Base-by-base conservation (phyloP, 2,797 vertebrate species). In the Coluber constrictor region DNA sequence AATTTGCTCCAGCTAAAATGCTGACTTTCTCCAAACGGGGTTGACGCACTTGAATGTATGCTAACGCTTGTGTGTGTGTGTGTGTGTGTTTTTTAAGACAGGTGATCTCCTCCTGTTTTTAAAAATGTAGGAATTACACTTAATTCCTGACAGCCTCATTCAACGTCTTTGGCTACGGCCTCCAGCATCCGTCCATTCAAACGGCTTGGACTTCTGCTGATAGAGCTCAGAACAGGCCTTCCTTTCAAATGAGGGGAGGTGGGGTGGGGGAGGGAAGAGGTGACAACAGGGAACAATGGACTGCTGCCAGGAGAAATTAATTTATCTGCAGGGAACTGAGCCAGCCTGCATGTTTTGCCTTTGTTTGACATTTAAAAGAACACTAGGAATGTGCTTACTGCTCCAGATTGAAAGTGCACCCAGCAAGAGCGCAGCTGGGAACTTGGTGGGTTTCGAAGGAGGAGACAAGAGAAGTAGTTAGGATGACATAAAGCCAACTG, bases 291-390 rank as follows among this genome's bases (percentile, higher is more conserved):
- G 95, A 97, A 97, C 93, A 96, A 96, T 96, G 96, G 94, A 90
- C 93, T 25, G 91, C 96, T 95, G 97, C 97, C 97, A 98, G 97
- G 96, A 92, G 88, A 98, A 98, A 98, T 94, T 95, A 95, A 97
- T 97, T 97, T 96, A 93, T 59, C 91, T 25, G 54, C 70, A 93
- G 94, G 94, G 96, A 96, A 95, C 93, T 88, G 93, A 96, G 96
- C 96, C 96, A 94, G 87, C 90, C 95, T 93, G 70, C 10, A 0
- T 90, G 59, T 9, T 61, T 8, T n/a, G 74, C 20, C 87, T 92
- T 83, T 87, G 32, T 89, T 59, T 90, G 91, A 93, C 89, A 94
- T 95, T 94, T 92, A 95, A 87, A 86, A 95, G 63, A 93, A 87
- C 63, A 87, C 29, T 74, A 56, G 70, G 79, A 95, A 96, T 89